Conservation (phyloP, 1,140 invertebrate species). For the Rhagoletis pomonella region DNA sequence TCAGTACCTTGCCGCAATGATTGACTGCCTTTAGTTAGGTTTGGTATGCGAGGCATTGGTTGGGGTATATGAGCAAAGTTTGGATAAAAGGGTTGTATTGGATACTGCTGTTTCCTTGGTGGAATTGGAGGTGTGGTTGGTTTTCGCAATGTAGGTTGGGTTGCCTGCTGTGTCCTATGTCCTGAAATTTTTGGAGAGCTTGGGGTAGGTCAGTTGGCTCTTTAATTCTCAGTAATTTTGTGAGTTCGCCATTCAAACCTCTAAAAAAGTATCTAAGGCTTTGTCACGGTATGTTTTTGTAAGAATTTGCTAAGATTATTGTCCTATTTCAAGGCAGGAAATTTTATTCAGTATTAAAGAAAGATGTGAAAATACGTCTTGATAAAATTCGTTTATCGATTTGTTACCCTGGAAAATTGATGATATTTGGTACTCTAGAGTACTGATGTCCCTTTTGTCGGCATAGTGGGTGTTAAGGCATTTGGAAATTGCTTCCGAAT, state of each 20-base stretch:
- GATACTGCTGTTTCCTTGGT: too few relatives aligned
- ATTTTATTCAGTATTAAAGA: constrained; percentile 12
- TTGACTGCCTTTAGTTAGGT: too few relatives aligned
- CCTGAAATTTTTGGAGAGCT: background rate
- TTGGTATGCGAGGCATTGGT: too few relatives aligned
- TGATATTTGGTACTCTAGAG: constrained; percentile 13
- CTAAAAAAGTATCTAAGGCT: constrained; percentile 45
- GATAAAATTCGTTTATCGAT: background rate
- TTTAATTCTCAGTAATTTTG: constrained; percentile 47
- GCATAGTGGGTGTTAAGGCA: background rate
- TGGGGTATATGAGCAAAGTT: too few relatives aligned
- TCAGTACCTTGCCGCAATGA: too few relatives aligned
- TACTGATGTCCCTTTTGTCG: constrained; percentile 20
- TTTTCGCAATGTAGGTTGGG: too few relatives aligned
- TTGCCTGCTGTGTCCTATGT: too few relatives aligned
- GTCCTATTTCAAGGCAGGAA: constrained; percentile 14
- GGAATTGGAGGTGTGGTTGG: too few relatives aligned
- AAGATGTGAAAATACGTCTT: background rate
- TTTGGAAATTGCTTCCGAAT: background rate
- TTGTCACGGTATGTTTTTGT: constrained; percentile 37
- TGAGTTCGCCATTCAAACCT: constrained; percentile 50
- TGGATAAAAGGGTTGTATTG: too few relatives aligned
- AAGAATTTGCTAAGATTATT: background rate
- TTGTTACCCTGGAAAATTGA: background rate
- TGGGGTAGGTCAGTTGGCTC: constrained; percentile 31